Base-by-base conservation (phyloP, 2,888 invertebrate species). In the Trachelus stipa region DNA sequence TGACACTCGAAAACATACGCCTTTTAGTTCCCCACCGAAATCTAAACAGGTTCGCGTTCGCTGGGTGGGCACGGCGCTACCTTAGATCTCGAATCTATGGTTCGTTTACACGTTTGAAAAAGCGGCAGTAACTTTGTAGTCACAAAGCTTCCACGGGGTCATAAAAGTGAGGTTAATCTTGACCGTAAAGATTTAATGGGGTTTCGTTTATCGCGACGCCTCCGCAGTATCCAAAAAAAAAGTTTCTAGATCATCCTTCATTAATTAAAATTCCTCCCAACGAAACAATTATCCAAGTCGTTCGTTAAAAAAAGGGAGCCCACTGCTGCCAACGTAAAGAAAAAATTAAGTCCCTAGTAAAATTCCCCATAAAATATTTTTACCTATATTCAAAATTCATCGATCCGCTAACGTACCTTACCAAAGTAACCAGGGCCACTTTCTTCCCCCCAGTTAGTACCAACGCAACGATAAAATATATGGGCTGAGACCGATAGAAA, bases 101-200 rank as follows among this genome's bases (percentile, higher is more conserved):
- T 71, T 71, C 71, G 71, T 73, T 71, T 73, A n/a, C 76, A 37
- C 75, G 34, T 76, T 56, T 73, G 73, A 73, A 77, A 78, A 77
- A 75, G 73, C 35, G 71, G 68, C 56, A 69, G 69, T 79, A 77
- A 77, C 74, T 79, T 77, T 74, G 74, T 79, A 34, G 76, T 68
- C 69, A 77, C 75, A 77, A 73, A 74, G 77, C 71, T 75, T 23
- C 75, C 68, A 68, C 56, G 69, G 23, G 33, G 40, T 73, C 77
- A 73, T 77, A 34, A 77, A 78, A 76, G n/a, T n/a, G 31, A 76
- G 76, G 75, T 78, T 76, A 75, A 73, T 76, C 73, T 78, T 73
- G 73, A 73, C 75, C 76, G 34, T 78, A 56, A 76, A 40, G 73
- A 73, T 76, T 76, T 73, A 74, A 76, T 69, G 76, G 76, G 23